Evolutionary conservation across 1,140 invertebrate species (phyloP).

Genomic region (Apis dorsata): DNA sequence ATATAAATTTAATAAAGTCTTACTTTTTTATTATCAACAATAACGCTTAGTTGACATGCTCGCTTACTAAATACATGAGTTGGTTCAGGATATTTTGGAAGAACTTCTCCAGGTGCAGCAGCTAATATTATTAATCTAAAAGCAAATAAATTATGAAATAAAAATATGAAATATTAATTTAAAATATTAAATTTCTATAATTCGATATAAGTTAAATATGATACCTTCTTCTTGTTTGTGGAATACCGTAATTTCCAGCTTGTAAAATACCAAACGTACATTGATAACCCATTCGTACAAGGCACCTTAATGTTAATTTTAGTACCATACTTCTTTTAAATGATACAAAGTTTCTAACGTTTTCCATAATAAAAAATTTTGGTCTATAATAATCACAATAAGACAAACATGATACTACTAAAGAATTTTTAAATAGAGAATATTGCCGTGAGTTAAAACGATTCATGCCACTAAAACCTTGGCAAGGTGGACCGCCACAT

Average conservation of each 20-base stretch:
- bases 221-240: constrained; percentile 88
- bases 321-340: constrained; percentile 91
- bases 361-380: constrained; percentile 92
- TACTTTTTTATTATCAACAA: constrained; percentile 86
- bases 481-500: constrained; percentile 93
- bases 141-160: constrained; percentile 15
- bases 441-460: constrained; percentile 93
- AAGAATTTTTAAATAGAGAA: constrained; percentile 92
- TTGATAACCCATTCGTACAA: constrained; percentile 93
- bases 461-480: constrained; percentile 95
- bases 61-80: constrained; percentile 88
- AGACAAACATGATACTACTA: constrained; percentile 90
- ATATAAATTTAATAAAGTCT: background rate
- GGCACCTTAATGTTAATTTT: constrained; percentile 88
- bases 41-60: constrained; percentile 86
- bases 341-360: constrained; percentile 92
- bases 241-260: constrained; percentile 92
- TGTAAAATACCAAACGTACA: constrained; percentile 92
- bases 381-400: constrained; percentile 94
- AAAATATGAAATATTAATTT: background rate
- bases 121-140: constrained; percentile 90
- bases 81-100: constrained; percentile 91
- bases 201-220: background rate
- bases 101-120: constrained; percentile 88
- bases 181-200: too few relatives aligned